Evolutionary conservation across 2,888 invertebrate genomes (phyloP).

Genomic region (Tiphia femorata): DNA sequence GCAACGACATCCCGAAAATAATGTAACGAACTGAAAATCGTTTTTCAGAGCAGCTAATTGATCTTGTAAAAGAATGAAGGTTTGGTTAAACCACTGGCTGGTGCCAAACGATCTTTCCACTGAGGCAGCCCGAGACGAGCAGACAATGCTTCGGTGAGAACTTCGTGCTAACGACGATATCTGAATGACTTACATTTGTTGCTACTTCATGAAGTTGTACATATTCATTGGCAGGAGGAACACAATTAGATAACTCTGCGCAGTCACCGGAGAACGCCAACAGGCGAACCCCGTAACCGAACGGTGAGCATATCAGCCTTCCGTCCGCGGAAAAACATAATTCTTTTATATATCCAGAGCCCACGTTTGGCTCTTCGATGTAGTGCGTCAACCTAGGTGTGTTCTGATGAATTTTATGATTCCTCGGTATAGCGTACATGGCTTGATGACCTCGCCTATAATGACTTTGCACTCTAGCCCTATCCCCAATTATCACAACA

Average conservation of each 20-base stretch:
- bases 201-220: slow-evolving; percentile 77
- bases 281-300: slow-evolving; percentile 87
- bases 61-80: not conserved
- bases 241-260: slow-evolving; percentile 81
- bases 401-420: slow-evolving; percentile 77
- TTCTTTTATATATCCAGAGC: slow-evolving; percentile 93
- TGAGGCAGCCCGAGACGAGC: slow-evolving; percentile 91
- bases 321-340: slow-evolving; percentile 92
- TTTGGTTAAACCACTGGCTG: slow-evolving; percentile 74
- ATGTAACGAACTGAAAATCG: not conserved
- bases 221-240: slow-evolving; percentile 70
- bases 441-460: slow-evolving; percentile 57
- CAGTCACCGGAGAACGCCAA: slow-evolving; percentile 84
- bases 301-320: slow-evolving; percentile 90
- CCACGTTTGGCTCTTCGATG: slow-evolving; percentile 88
- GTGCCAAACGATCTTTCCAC: slow-evolving; percentile 91
- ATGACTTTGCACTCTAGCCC: slow-evolving; percentile 53
- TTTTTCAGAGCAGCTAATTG: not conserved
- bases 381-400: slow-evolving; percentile 85
- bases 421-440: slow-evolving; percentile 63
- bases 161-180: slow-evolving; percentile 89
- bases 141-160: slow-evolving; percentile 90
- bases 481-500: slow-evolving; percentile 64
- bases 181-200: slow-evolving; percentile 80
- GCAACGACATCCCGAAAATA: no score